phyloP scores from a whole-genome alignment of 2,888 invertebrate genomes.

The Protonemura montana region DNA sequence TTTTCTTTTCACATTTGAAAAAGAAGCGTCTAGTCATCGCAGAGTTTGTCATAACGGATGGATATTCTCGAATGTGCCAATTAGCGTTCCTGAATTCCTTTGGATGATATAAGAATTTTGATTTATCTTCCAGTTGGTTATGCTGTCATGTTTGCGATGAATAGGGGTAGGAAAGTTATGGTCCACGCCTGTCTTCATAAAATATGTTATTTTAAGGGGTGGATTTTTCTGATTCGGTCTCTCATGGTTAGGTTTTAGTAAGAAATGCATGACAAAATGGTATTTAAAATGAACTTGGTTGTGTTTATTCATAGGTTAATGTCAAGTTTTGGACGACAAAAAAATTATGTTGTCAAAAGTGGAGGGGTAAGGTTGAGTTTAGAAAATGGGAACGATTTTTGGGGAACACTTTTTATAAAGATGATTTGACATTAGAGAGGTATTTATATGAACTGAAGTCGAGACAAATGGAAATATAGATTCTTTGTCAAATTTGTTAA shows the following conservation, averaged over 20 bases:
- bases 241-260: neutral
- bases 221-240: neutral
- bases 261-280: neutral
- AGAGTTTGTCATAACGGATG: neutral
- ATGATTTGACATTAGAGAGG: too few relatives aligned
- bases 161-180: neutral
- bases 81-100: neutral
- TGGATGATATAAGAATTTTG: neutral
- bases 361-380: too few relatives aligned
- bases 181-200: neutral
- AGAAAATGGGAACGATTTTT: too few relatives aligned
- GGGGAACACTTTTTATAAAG: too few relatives aligned
- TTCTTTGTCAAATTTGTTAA: too few relatives aligned
- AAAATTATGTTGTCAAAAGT: too few relatives aligned
- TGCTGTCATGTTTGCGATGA: neutral
- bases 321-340: too few relatives aligned
- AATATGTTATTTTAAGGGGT: slow-evolving; percentile 5
- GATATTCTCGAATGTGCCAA: neutral
- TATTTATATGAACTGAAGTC: too few relatives aligned
- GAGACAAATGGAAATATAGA: too few relatives aligned
- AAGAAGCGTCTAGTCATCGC: neutral
- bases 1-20: neutral
- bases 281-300: neutral
- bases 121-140: neutral
- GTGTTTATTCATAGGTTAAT: neutral